These are phyloP conservation scores for Griposia aprilina DNA, from an alignment of 2,888 invertebrate genomes.

Conservation along the genomic window DNA sequence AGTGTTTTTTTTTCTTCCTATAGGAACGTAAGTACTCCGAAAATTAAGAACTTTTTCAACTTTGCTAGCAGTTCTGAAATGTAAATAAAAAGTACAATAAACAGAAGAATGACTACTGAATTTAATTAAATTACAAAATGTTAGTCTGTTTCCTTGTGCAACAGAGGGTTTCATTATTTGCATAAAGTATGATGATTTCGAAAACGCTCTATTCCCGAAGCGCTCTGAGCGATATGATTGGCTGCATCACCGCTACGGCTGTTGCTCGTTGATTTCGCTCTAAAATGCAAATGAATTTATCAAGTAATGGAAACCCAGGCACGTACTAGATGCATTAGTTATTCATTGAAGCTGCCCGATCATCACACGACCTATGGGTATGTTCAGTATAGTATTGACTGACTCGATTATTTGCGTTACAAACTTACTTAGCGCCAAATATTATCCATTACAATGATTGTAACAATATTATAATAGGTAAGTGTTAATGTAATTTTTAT, in stretches of 20 bases:
- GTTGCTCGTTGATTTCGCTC: slow-evolving; percentile 69
- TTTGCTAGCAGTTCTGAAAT: slow-evolving; percentile 29
- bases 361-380: slow-evolving; percentile 65
- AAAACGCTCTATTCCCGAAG: slow-evolving; percentile 16
- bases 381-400: slow-evolving; percentile 66
- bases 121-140: slow-evolving; percentile 5
- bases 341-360: slow-evolving; percentile 78
- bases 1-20: slow-evolving; percentile 71
- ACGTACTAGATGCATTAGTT: slow-evolving; percentile 76
- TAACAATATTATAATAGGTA: neutral
- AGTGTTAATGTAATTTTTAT: neutral
- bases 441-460: neutral
- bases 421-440: neutral
- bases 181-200: slow-evolving; percentile 14
- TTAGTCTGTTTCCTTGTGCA: neutral
- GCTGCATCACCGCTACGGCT: slow-evolving; percentile 59
- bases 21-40: slow-evolving; percentile 58
- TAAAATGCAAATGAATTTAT: slow-evolving; percentile 80
- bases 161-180: neutral
- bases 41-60: slow-evolving; percentile 67
- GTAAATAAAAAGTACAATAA: slow-evolving; percentile 21
- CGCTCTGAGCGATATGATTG: slow-evolving; percentile 63
- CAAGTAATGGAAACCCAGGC: slow-evolving; percentile 75
- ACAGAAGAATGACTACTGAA: slow-evolving; percentile 4
- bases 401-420: slow-evolving; percentile 25